phyloP scores from a whole-genome alignment of 2,888 invertebrate species.

The Andrena flavipes region DNA sequence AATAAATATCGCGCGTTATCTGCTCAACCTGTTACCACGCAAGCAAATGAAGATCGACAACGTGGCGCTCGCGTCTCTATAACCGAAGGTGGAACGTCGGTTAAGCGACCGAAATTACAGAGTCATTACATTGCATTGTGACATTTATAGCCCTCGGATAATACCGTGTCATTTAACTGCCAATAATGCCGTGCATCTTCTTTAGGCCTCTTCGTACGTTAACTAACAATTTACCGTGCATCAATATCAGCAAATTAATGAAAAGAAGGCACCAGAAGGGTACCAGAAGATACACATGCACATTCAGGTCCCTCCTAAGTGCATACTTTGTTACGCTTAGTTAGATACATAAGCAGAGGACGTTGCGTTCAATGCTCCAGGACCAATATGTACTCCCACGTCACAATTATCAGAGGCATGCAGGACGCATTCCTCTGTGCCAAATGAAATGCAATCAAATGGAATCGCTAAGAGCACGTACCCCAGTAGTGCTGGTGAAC shows the following conservation, averaged over 20 bases:
- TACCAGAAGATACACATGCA: not conserved
- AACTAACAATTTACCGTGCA: constrained; percentile 42
- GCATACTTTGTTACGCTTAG: not conserved
- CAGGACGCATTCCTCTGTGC: not conserved
- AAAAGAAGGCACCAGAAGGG: not conserved
- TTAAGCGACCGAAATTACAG: constrained; percentile 69
- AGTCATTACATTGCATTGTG: constrained; percentile 69
- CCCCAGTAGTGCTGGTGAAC: constrained; percentile 18
- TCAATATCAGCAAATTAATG: constrained; percentile 7
- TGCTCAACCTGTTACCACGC: constrained; percentile 49
- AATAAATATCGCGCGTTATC: constrained; percentile 59
- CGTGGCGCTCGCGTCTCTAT: constrained; percentile 53
- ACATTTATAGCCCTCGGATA: constrained; percentile 71
- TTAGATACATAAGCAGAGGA: not conserved
- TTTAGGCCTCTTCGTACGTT: constrained; percentile 30
- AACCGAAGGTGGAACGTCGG: constrained; percentile 48
- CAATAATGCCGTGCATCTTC: constrained; percentile 67
- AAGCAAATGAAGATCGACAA: constrained; percentile 53
- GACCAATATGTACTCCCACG: not conserved
- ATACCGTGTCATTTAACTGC: constrained; percentile 72
- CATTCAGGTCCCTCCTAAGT: not conserved
- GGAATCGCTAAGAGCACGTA: constrained; percentile 5
- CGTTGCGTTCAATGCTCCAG: not conserved
- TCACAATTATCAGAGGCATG: not conserved
- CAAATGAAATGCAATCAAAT: not conserved